phyloP scores from a whole-genome alignment of 2,797 vertebrate species.

The Dallia pectoralis region DNA sequence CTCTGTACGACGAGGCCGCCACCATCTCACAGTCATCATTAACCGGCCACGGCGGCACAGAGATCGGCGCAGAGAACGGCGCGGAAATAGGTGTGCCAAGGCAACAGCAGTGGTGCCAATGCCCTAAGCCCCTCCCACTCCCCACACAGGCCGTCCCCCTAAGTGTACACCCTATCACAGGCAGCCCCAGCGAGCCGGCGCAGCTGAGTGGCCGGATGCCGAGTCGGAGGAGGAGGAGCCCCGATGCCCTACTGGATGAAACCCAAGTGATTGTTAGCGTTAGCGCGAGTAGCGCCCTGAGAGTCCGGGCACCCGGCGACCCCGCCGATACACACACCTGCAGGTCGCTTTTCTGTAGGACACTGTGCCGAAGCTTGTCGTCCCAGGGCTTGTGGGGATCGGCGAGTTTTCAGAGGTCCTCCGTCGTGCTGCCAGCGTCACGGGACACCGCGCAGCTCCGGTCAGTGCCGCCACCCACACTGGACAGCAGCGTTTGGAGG shows the following conservation, averaged over 20 bases:
- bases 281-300: slow-evolving; percentile 67
- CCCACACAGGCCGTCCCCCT: slow-evolving; percentile 75
- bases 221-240: slow-evolving; percentile 81
- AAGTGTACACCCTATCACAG: slow-evolving; percentile 74
- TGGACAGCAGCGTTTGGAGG: slow-evolving; percentile 81
- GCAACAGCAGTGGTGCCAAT: slow-evolving; percentile 73
- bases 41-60: slow-evolving; percentile 87
- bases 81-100: slow-evolving; percentile 75
- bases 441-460: slow-evolving; percentile 75
- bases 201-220: slow-evolving; percentile 73
- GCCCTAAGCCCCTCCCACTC: slow-evolving; percentile 78
- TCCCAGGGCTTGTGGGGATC: slow-evolving; percentile 80
- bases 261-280: slow-evolving; percentile 77
- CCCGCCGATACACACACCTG: slow-evolving; percentile 70
- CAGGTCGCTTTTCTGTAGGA: slow-evolving; percentile 73
- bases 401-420: slow-evolving; percentile 50
- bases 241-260: slow-evolving; percentile 80
- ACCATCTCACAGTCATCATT: slow-evolving; percentile 78
- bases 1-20: slow-evolving; percentile 84
- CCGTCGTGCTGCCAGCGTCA: slow-evolving; percentile 65
- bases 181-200: slow-evolving; percentile 78
- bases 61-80: slow-evolving; percentile 87
- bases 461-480: slow-evolving; percentile 63
- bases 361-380: slow-evolving; percentile 84
- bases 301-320: slow-evolving; percentile 64